Evolutionary conservation across 2,113 vertebrate genomes (phyloP).

Genomic region (Peromyscus leucopus): DNA sequence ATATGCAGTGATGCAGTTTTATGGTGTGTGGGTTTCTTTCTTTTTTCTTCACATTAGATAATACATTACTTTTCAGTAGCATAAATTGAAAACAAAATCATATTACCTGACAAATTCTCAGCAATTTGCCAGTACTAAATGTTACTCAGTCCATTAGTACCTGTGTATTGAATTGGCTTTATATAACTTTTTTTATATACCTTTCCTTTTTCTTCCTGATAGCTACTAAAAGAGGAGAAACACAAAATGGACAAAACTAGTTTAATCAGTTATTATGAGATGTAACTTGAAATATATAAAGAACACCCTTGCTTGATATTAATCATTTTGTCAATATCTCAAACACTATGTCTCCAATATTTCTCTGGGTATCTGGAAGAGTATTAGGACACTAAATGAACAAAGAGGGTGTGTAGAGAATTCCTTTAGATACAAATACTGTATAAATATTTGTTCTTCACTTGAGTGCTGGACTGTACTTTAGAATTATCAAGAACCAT

Average conservation of each 20-base stretch:
- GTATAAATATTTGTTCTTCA: background rate
- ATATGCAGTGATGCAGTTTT: slow-evolving; percentile 76
- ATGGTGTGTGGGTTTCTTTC: slow-evolving; percentile 56
- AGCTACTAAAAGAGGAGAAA: slow-evolving; percentile 49
- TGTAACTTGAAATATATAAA: background rate
- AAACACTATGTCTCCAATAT: background rate
- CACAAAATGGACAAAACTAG: slow-evolving; percentile 35
- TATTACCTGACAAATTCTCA: slow-evolving; percentile 80
- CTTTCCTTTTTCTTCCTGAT: background rate
- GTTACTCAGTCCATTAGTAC: slow-evolving; percentile 78
- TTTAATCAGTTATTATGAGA: slow-evolving; percentile 31
- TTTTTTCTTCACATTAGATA: slow-evolving; percentile 74
- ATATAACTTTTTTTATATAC: slow-evolving; percentile 40
- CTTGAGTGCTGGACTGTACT: background rate
- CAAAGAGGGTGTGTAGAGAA: background rate
- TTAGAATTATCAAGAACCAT: background rate
- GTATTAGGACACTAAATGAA: background rate
- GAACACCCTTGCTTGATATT: background rate
- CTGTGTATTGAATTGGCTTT: slow-evolving; percentile 76
- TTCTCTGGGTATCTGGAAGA: background rate
- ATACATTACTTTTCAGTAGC: slow-evolving; percentile 76
- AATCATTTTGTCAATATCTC: slow-evolving; percentile 37
- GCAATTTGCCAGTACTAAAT: slow-evolving; percentile 79
- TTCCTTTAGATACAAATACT: background rate
- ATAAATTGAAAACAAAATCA: slow-evolving; percentile 83